These are phyloP conservation scores for Pilophorus perplexus DNA, from an alignment of 2,888 invertebrate species.

Conservation along the genomic window DNA sequence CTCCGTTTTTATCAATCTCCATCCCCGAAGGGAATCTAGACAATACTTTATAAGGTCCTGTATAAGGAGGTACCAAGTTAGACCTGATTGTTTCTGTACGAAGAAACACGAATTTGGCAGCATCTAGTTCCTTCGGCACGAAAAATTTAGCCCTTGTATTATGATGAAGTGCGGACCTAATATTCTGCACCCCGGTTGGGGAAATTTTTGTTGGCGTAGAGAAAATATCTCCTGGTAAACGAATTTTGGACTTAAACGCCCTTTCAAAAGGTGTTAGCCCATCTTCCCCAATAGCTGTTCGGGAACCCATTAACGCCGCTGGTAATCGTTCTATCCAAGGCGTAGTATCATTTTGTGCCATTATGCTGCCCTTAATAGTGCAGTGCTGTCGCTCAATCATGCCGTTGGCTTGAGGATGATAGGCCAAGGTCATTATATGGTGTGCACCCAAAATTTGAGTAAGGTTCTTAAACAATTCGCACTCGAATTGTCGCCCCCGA, in stretches of 20 bases:
- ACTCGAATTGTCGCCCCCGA: not conserved
- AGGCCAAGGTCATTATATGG: not conserved
- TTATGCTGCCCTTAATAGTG: not conserved
- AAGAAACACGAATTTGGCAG: not conserved
- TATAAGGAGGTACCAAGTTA: not conserved
- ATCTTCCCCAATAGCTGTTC: not conserved
- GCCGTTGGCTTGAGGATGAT: not conserved
- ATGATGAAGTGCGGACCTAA: not conserved
- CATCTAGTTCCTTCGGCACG: not conserved
- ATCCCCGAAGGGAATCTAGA: not conserved
- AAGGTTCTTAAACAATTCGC: not conserved
- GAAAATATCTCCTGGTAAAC: not conserved
- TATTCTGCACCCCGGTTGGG: not conserved
- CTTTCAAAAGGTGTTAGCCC: not conserved
- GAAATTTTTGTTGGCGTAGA: not conserved
- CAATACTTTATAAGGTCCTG: not conserved
- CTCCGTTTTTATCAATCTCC: not conserved
- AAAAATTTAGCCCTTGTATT: not conserved
- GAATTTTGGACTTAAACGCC: not conserved
- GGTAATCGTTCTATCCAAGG: not conserved
- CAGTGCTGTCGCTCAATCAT: not conserved
- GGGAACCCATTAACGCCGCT: not conserved
- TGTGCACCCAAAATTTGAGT: not conserved
- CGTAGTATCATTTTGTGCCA: not conserved
- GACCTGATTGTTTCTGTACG: not conserved